Base-by-base conservation (phyloP, 2,888 invertebrate genomes). In the Nymphalis polychloros region DNA sequence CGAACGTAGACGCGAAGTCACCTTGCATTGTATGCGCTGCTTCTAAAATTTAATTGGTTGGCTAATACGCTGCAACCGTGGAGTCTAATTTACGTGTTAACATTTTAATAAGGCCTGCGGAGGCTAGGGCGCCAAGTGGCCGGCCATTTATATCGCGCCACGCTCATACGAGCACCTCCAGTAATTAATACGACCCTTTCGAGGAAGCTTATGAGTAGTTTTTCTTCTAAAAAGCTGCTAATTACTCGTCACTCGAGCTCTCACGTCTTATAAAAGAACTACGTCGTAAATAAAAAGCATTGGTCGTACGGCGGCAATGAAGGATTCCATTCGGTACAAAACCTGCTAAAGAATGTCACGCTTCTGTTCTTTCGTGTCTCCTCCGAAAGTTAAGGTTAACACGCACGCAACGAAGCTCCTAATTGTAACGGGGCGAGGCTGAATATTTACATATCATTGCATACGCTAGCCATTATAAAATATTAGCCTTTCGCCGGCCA, bases 391-490 rank as follows among this genome's bases (percentile, higher is more conserved):
- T 88, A 88, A 84, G 87, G 89, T 81, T 80, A 77, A 77, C 86
- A 86, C 88, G 84, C 91, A 91, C 91, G 92, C 92, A 77, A 88
- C 82, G 75, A 77, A 78, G 80, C 79, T 74, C 71, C 84, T 88
- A 89, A 87, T 88, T 86, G 86, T 82, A 77, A 79, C 77, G 79
- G 86, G 90, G 91, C 78, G 89, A 85, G 91, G 84, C 86, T 68
- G 84, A 83, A 88, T 92, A 92, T 92, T 92, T 92, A 92, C 92
- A 92, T 92, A 92, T 92, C 92, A 91, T 92, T 90, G 92, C 89
- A 89, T 91, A 89, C 87, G 84, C 83, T 77, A 77, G 80, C 89
- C 87, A 90, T 92, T 89, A 89, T 85, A 89, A 92, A 92, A 90
- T 90, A 91, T 91, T 89, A 91, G 85, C 88, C 89, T 89, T 90